Evolutionary conservation across 1,140 invertebrate genomes (phyloP).

Genomic region (Drosophila triauraria): DNA sequence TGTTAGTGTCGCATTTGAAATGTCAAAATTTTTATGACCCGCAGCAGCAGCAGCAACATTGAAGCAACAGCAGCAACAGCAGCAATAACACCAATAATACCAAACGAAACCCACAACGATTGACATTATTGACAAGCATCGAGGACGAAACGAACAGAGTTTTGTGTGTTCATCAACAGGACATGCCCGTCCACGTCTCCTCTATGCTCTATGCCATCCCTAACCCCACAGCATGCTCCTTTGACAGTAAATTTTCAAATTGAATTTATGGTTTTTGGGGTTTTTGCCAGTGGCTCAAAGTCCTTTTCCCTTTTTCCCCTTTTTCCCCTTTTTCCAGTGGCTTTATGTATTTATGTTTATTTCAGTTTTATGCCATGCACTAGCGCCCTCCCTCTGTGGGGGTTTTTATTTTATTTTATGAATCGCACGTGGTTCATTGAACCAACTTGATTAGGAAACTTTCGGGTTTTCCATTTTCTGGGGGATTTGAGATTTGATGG

Average conservation of each 20-base stretch:
- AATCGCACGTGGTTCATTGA: slow-evolving; percentile 65
- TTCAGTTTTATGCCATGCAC: slow-evolving; percentile 56
- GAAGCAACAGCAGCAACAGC: slow-evolving; percentile 4
- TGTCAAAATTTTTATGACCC: slow-evolving; percentile 67
- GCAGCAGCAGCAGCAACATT: slow-evolving; percentile 22
- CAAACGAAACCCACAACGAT: slow-evolving; percentile 43
- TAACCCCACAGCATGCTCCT: slow-evolving; percentile 1
- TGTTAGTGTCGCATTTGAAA: slow-evolving; percentile 57
- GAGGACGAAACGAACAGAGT: slow-evolving; percentile 8
- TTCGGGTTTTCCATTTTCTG: slow-evolving; percentile 16
- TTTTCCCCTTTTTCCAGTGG: neutral
- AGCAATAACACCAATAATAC: slow-evolving; percentile 41
- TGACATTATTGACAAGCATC: slow-evolving; percentile 72
- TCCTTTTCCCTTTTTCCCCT: neutral
- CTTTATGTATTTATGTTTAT: slow-evolving; percentile 75
- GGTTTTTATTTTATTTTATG: slow-evolving; percentile 46
- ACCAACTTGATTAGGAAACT: slow-evolving; percentile 32
- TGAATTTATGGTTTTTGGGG: slow-evolving; percentile 75
- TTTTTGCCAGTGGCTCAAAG: slow-evolving; percentile 22
- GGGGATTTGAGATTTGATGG: slow-evolving; percentile 53
- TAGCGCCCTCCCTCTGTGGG: slow-evolving; percentile 27
- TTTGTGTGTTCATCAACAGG: slow-evolving; percentile 45
- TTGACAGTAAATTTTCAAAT: slow-evolving; percentile 78
- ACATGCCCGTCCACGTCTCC: neutral
- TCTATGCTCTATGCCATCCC: neutral